phyloP scores from a whole-genome alignment of 2,113 vertebrate species.

The Bubalus kerabau region DNA sequence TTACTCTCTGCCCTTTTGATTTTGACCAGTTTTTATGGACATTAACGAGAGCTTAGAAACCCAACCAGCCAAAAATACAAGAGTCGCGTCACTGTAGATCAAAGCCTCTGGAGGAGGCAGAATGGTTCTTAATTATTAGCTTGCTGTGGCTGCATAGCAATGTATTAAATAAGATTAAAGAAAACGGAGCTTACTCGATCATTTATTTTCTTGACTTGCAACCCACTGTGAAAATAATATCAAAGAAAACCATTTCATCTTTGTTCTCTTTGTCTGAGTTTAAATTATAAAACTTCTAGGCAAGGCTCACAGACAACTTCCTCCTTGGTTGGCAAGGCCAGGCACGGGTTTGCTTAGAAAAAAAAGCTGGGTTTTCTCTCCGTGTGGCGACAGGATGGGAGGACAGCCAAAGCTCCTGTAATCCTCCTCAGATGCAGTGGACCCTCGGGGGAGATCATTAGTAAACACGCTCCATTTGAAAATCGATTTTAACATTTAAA shows the following conservation, averaged over 20 bases:
- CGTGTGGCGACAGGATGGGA: neutral
- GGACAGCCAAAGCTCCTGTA: neutral
- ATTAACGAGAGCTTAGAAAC: constrained; percentile 7
- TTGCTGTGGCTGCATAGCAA: constrained; percentile 10
- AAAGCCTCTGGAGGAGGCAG: constrained; percentile 20
- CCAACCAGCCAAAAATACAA: neutral
- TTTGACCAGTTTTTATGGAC: constrained; percentile 16
- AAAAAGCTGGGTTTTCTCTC: neutral
- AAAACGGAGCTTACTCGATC: constrained; percentile 2
- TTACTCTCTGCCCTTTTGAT: constrained; percentile 14
- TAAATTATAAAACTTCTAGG: constrained; percentile 37
- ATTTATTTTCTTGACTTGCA: constrained; percentile 56
- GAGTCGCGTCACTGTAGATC: constrained; percentile 1
- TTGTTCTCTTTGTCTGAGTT: constrained; percentile 38
- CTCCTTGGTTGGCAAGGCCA: neutral
- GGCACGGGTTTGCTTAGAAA: neutral
- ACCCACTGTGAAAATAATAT: constrained; percentile 48
- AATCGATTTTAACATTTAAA: neutral
- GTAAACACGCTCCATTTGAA: neutral
- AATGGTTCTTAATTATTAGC: constrained; percentile 46
- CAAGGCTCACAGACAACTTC: constrained; percentile 7
- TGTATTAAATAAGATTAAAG: constrained; percentile 63
- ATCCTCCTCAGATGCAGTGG: neutral
- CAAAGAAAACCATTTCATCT: constrained; percentile 43
- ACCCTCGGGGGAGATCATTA: neutral